Evolutionary conservation across 2,113 vertebrate genomes (phyloP), one percentile per base, ranked within the genome.

Genomic region (Xenus cinereus): DNA sequence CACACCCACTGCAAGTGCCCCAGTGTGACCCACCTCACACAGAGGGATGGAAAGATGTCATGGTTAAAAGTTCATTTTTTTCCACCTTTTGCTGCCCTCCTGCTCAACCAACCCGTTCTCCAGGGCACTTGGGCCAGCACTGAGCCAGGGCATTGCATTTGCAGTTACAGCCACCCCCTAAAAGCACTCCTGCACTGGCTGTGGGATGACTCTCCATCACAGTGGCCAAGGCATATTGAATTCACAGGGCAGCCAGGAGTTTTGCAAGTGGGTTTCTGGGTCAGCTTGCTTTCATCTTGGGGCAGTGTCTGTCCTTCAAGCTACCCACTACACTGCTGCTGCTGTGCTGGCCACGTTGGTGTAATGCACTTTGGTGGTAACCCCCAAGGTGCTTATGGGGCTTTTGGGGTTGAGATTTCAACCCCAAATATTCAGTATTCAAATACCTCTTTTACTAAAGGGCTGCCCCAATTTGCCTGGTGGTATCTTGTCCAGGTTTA

Each of bases 121-220:
- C 28, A 26, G 69, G 54, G n/a, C 26, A 4, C 23, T 12, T 0
- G 3, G 26, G 33, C 14, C 54, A 62, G 54, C 62, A n/a, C 32
- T 0, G 6, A 33, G 43, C 28, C 48, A 30, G 19, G 8, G 27
- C 50, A 7, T 26, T 1, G 7, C 10, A 37, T 7, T 13, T 10
- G 20, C 35, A 33, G 35, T 6, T 18, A 15, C 37, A 22, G 64
- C 63, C 48, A 27, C 23, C 62, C 37, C 48, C 68, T 20, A 21
- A 48, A 62, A 54, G 35, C 54, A 6, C 16, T 41, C 53, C 45
- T n/a, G 33, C 10, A 3, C 54, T 11, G n/a, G 37, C 2, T 17
- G 22, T 4, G 24, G 62, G 83, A 2, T 32, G 60, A 18, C 3
- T 86, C 16, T 66, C 45, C 75, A 41, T 14, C 46, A 4, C 24